Base-by-base conservation (phyloP, 2,888 invertebrate genomes). In the Tachystola acroxantha region DNA sequence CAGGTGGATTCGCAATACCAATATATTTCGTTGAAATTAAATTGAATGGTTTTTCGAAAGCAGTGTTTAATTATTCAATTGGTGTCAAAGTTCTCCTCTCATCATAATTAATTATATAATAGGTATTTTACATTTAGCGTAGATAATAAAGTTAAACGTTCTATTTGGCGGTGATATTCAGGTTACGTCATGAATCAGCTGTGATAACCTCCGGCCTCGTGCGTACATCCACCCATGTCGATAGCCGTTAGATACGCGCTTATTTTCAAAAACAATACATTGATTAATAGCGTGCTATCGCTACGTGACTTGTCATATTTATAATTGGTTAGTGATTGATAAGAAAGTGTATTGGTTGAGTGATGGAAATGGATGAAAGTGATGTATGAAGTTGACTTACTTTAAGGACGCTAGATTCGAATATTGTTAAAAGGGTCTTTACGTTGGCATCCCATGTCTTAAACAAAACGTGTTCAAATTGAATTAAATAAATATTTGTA, bases 141-240 rank as follows among this genome's bases (percentile, higher is more conserved):
- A 19, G 6, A 9, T 14, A 20, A 32, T 32, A 32, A 20, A 20
- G 4, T 10, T 10, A 41, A 35, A 30, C 34, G 39, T 28, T 13
- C 34, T 30, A 27, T 22, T 32, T 26, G 22, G 24, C 10, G 26
- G 9, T 29, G 33, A 38, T 33, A 44, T 43, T 41, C 37, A 42
- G 42, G 40, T 38, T 43, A 39, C 32, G 33, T 37, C 27, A 34
- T 40, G 39, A 39, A 37, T 39, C 34, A 20, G 32, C 20, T 14
- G 7, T 10, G 45, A 46, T 46, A 46, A 40, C 42, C 45, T 27
- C 24, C 25, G 36, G 36, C 40, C 44, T 19, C 7, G 27, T 30
- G 22, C 41, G 16, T 19, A 14, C 26, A 27, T 24, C 32, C 20
- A 24, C 19, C 6, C 20, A 38, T 36, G 43, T 41, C 43, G 45